phyloP scores from a whole-genome alignment of 2,797 vertebrate genomes.

The Falco berigora region DNA sequence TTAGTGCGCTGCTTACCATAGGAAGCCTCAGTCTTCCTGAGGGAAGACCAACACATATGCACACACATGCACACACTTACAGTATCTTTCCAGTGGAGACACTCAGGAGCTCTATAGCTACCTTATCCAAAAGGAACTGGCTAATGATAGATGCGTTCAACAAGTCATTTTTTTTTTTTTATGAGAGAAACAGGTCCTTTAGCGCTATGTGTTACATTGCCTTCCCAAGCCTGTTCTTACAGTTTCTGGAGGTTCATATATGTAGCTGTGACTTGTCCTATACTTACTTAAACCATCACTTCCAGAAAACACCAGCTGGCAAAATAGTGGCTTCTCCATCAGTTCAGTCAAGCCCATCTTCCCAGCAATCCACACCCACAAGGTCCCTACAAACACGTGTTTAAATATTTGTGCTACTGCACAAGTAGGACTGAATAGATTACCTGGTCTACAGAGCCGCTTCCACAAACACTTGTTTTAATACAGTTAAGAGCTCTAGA shows the following conservation, averaged over 20 bases:
- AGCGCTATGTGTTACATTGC: neutral
- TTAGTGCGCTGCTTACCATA: neutral
- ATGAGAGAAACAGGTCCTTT: neutral
- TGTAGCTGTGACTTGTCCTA: neutral
- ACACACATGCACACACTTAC: neutral
- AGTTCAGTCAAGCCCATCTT: neutral
- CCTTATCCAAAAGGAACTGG: neutral
- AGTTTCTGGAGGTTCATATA: neutral
- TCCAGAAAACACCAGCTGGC: neutral
- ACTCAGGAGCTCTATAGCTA: neutral
- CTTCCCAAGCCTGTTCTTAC: neutral
- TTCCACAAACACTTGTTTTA: neutral
- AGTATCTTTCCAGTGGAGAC: neutral
- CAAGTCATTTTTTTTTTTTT: accelerated
- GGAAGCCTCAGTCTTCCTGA: neutral
- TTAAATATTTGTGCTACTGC: neutral
- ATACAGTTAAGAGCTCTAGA: neutral
- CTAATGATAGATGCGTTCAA: neutral
- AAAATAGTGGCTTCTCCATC: neutral
- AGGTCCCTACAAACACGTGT: neutral
- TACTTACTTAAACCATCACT: neutral
- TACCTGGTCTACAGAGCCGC: neutral
- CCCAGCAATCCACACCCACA: neutral
- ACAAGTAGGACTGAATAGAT: neutral
- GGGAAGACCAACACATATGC: neutral